These are phyloP conservation scores for Cygnus atratus DNA, from an alignment of 2,113 vertebrate species.

Conservation along the genomic window DNA sequence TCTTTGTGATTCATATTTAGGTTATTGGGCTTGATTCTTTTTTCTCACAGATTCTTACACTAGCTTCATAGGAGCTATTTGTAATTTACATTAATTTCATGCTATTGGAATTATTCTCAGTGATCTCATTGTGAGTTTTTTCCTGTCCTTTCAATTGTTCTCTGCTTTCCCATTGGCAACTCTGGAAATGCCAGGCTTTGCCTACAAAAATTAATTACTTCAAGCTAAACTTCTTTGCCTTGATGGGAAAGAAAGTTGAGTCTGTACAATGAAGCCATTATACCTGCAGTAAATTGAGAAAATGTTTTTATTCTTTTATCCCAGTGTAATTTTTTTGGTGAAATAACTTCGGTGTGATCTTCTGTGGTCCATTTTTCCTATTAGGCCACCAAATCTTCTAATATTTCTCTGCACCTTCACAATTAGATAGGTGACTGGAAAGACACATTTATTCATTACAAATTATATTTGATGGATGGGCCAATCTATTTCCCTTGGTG, in stretches of 20 bases:
- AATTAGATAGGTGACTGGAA: not conserved
- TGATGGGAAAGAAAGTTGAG: not conserved
- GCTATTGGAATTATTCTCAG: conserved; percentile 45
- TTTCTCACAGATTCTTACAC: conserved; percentile 23
- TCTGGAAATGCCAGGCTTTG: conserved; percentile 18
- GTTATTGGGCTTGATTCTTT: not conserved
- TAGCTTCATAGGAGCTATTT: conserved; percentile 33
- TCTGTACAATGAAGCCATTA: not conserved
- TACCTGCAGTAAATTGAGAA: not conserved
- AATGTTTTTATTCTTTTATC: not conserved
- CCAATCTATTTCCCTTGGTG: not conserved
- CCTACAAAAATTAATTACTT: conserved; percentile 35
- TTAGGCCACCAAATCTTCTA: not conserved
- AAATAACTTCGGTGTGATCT: not conserved
- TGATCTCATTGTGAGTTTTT: not conserved
- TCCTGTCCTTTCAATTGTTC: not conserved
- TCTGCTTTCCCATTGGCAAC: conserved; percentile 40
- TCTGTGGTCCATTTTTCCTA: not conserved
- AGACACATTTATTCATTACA: not conserved
- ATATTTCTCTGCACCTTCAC: not conserved
- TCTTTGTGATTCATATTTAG: not conserved
- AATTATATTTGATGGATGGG: not conserved
- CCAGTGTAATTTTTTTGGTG: not conserved
- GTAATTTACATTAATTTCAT: conserved; percentile 63
- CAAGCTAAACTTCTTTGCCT: not conserved